Percentiles rank a stretch among this genome's conserved stretches.
Conservation (phyloP, 1,140 invertebrate species). For the Linepithema humile region DNA sequence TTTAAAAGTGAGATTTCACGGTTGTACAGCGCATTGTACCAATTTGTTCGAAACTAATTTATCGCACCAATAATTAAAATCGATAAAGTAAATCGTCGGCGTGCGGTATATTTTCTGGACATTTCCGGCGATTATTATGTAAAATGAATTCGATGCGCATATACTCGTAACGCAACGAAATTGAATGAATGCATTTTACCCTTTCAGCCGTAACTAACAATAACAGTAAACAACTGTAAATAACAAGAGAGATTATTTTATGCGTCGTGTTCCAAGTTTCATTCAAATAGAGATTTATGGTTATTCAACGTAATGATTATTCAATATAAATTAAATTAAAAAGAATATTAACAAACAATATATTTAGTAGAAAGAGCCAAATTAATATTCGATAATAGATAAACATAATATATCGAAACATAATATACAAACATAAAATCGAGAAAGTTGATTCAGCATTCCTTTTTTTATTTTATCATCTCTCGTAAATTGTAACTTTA, state of each 20-base stretch:
- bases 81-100: conserved; percentile 10
- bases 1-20: conserved; percentile 27
- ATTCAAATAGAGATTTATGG: neutral
- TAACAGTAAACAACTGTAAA: neutral
- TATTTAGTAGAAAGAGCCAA: too few species aligned
- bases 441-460: neutral
- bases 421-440: neutral
- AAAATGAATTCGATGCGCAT: conserved; percentile 29
- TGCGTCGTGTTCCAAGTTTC: neutral
- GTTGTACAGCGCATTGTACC: neutral
- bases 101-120: neutral
- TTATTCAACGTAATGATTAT: too few species aligned
- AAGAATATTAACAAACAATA: neutral
- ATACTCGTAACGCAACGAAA: conserved; percentile 2
- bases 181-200: conserved; percentile 13
- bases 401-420: neutral
- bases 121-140: conserved; percentile 34
- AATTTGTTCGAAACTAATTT: conserved; percentile 28
- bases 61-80: conserved; percentile 38
- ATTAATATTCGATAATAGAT: neutral
- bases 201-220: conserved; percentile 20
- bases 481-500: neutral
- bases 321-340: neutral
- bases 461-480: neutral
- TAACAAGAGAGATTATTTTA: conserved; percentile 12